Conservation (phyloP, 2,113 vertebrate genomes). For the Tichodroma muraria region DNA sequence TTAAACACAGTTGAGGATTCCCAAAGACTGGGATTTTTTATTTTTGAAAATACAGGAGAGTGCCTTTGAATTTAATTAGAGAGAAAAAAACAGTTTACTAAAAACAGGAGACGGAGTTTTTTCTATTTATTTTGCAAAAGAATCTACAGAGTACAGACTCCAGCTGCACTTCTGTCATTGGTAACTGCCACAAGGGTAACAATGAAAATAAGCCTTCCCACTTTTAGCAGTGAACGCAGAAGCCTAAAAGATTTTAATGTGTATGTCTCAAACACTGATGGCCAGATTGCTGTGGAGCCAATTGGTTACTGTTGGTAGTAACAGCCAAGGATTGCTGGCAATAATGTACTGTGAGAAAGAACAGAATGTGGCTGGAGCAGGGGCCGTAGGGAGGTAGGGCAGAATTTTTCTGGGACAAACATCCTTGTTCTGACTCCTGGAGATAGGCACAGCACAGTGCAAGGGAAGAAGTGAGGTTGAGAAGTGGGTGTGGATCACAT, state of each 20-base stretch:
- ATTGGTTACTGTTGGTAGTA: background rate
- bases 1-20: background rate
- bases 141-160: background rate
- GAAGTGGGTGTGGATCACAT: rapidly evolving
- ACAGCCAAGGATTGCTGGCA: background rate
- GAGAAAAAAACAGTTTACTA: background rate
- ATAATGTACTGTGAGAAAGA: background rate
- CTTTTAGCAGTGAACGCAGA: background rate
- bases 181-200: background rate
- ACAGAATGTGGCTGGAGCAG: background rate
- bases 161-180: background rate
- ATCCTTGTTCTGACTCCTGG: background rate
- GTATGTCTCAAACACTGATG: background rate
- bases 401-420: background rate
- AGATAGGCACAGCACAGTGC: background rate
- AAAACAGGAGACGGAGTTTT: background rate
- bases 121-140: background rate
- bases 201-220: background rate
- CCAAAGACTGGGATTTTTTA: background rate
- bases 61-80: background rate
- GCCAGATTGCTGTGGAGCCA: background rate
- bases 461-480: background rate
- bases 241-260: background rate
- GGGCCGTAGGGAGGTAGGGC: too few species aligned
- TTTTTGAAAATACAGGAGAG: background rate